Evolutionary conservation across 2,888 invertebrate species (phyloP).

Genomic region (Dynastes grantii): DNA sequence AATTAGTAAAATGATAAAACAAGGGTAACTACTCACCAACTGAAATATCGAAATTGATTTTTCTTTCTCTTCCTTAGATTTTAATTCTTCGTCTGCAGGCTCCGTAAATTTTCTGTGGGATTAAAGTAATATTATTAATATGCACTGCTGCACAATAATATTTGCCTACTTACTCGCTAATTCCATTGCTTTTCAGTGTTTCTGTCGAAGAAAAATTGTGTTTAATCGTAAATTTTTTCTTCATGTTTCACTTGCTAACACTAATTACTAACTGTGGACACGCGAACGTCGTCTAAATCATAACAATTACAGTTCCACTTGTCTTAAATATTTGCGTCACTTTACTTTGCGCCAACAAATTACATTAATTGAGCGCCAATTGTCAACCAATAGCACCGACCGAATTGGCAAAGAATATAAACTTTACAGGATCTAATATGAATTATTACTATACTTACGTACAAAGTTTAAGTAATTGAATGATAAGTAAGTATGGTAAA

Average conservation of each 20-base stretch:
- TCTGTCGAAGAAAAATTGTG: conserved; percentile 50
- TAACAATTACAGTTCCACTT: conserved; percentile 31
- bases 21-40: conserved; percentile 19
- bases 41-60: conserved; percentile 44
- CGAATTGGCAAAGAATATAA: conserved; percentile 32
- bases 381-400: conserved; percentile 34
- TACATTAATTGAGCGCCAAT: conserved; percentile 41
- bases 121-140: neutral
- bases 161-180: conserved; percentile 44
- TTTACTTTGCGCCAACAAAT: conserved; percentile 34
- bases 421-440: neutral
- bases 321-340: conserved; percentile 45
- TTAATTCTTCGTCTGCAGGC: conserved; percentile 26
- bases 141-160: neutral
- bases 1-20: neutral
- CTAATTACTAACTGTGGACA: conserved; percentile 43
- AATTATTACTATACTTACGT: neutral
- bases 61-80: conserved; percentile 29
- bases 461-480: neutral
- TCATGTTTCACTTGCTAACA: conserved; percentile 46
- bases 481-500: too few relatives aligned
- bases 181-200: conserved; percentile 49
- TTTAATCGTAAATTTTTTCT: conserved; percentile 49
- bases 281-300: conserved; percentile 25
- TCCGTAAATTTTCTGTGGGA: conserved; percentile 31